Conservation (phyloP, 1,140 invertebrate genomes). For the Tetramorium simillimum region DNA sequence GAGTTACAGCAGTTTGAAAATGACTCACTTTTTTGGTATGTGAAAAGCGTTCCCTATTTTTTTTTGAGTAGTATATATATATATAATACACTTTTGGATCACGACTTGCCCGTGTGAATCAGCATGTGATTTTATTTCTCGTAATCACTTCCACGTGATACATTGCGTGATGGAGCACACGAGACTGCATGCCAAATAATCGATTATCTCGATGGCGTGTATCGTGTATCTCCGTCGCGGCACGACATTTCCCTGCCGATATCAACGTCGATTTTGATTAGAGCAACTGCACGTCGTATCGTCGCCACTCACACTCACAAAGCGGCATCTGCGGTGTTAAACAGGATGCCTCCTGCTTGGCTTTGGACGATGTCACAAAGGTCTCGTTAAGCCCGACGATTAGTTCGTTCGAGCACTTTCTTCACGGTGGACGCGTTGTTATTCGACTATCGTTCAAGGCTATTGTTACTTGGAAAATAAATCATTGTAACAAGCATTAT, state of each 20-base stretch:
- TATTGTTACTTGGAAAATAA: neutral
- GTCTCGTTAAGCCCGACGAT: slow-evolving; percentile 67
- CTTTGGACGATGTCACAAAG: slow-evolving; percentile 64
- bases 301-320: slow-evolving; percentile 61
- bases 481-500: neutral
- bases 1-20: too few relatives aligned
- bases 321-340: slow-evolving; percentile 54
- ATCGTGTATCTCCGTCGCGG: neutral
- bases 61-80: too few relatives aligned
- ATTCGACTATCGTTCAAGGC: neutral
- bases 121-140: neutral
- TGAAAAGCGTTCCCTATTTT: too few relatives aligned
- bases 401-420: slow-evolving; percentile 58
- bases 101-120: neutral
- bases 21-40: too few relatives aligned
- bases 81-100: neutral
- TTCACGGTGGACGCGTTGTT: slow-evolving; percentile 38
- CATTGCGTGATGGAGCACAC: neutral
- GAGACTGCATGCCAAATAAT: slow-evolving; percentile 17
- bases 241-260: neutral
- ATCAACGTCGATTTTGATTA: slow-evolving; percentile 25
- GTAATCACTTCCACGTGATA: slow-evolving; percentile 43
- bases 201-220: neutral
- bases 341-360: slow-evolving; percentile 63
- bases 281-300: slow-evolving; percentile 51